Conservation (phyloP, 2,888 invertebrate genomes). For the Erebia epiphron region DNA sequence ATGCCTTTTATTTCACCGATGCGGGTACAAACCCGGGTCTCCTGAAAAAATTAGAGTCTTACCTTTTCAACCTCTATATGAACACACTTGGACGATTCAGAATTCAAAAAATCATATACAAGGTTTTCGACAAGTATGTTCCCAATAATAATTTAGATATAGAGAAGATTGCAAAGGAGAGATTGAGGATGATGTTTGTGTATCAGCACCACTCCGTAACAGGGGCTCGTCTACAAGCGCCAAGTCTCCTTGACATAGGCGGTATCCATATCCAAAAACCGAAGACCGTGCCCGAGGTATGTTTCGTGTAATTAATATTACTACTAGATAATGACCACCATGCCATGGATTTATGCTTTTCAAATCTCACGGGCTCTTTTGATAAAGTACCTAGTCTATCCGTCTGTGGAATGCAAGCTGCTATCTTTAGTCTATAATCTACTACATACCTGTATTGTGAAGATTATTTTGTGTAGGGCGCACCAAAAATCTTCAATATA, state of each 20-base stretch:
- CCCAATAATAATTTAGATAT: constrained; percentile 73
- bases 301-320: neutral
- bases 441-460: too few species aligned
- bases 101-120: constrained; percentile 58
- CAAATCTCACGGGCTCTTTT: too few species aligned
- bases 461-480: too few species aligned
- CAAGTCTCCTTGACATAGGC: constrained; percentile 83
- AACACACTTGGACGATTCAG: constrained; percentile 51
- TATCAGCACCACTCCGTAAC: constrained; percentile 84
- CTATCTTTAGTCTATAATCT: too few species aligned
- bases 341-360: too few species aligned
- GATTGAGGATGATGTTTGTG: constrained; percentile 78
- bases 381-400: too few species aligned
- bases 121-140: constrained; percentile 60
- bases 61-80: constrained; percentile 49
- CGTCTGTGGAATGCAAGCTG: too few species aligned
- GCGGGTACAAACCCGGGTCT: constrained; percentile 56
- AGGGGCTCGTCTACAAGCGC: constrained; percentile 76
- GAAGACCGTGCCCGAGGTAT: constrained; percentile 56
- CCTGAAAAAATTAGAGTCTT: constrained; percentile 53
- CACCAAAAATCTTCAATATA: too few species aligned
- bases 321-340: neutral
- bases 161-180: constrained; percentile 68
- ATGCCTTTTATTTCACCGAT: constrained; percentile 71
- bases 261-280: constrained; percentile 74